A percentile compares a stretch with the other conserved stretches of the same genome.
These are phyloP conservation scores for Mesoclemmys tuberculata DNA, from an alignment of 2,113 vertebrate genomes.

Conservation along the genomic window DNA sequence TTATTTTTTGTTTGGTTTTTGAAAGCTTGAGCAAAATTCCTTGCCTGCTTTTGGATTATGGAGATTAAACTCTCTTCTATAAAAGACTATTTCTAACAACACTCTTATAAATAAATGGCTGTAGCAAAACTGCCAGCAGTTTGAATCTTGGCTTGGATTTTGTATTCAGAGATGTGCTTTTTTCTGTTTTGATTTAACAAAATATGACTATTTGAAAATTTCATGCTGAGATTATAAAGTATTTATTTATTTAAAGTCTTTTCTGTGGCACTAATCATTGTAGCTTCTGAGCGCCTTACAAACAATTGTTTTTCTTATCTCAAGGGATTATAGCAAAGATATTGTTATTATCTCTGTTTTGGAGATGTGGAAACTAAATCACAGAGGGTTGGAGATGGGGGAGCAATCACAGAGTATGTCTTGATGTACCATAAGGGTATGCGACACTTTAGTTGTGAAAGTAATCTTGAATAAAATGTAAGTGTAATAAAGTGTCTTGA, in stretches of 20 bases:
- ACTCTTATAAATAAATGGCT: neutral
- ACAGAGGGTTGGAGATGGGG: neutral
- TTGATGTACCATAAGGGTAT: neutral
- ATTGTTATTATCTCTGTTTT: neutral
- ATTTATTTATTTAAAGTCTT: neutral
- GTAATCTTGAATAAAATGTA: neutral
- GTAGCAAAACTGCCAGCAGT: neutral
- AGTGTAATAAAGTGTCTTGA: neutral
- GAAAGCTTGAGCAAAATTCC: neutral
- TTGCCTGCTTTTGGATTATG: neutral
- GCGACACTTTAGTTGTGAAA: neutral
- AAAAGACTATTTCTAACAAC: neutral
- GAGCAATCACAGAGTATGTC: neutral
- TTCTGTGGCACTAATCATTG: neutral
- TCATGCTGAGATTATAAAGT: neutral
- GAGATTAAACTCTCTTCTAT: neutral
- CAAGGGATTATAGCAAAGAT: neutral
- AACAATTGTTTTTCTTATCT: neutral
- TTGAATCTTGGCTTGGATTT: neutral
- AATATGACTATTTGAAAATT: neutral
- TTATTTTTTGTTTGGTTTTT: too few relatives aligned
- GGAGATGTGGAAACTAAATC: neutral
- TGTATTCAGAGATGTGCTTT: neutral
- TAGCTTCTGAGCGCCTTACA: neutral
- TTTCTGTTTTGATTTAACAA: neutral